Evolutionary conservation across 2,888 invertebrate genomes (phyloP), one percentile per base, ranked within the genome.

Genomic region (Ptychoptera contaminata): DNA sequence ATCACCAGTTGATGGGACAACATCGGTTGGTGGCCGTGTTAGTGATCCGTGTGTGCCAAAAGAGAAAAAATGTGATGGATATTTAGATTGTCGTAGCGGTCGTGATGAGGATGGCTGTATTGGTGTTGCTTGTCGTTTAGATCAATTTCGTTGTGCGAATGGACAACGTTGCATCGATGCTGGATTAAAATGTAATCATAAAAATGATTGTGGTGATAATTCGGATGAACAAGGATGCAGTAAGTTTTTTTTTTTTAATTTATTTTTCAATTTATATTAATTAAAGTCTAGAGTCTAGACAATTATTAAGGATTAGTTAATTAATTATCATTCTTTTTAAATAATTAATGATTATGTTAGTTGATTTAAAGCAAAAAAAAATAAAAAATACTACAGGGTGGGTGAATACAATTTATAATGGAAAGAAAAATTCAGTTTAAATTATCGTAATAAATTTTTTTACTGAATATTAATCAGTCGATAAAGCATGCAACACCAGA

Each of bases 171-270:
- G 91, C 63, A 75, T 91, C 50, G 88, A 88, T 57, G 72, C 74
- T 43, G 61, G 72, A 15, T 74, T 77, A 55, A 80, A 81, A 60
- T 92, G 91, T 63, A 88, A 92, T 67, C 87, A 91, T 65, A 80
- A 79, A 60, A 82, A 87, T 62, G 91, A 92, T 67, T 92, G 91
- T 58, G 85, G 80, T 0, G 90, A 91, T 65, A 85, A 83, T 61
- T 86, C 88, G 2, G 93, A 93, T 59, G 93, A 93, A 64, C 76
- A 79, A 49, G 77, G 78, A 52, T 93, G 93, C 73, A 86, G 88
- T 90, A 63, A 75, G 81, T 77, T 55, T 42, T 30, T 46, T 11
- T 12, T 39, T 43, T 45, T 39, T 5, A 23, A 23, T 7, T 7
- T 23, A 23, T 3, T 23, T 5, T 7, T 23, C 23, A 3, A 23